These are phyloP conservation scores for Copidosoma floridanum DNA, from an alignment of 1,140 invertebrate species.

Conservation along the genomic window DNA sequence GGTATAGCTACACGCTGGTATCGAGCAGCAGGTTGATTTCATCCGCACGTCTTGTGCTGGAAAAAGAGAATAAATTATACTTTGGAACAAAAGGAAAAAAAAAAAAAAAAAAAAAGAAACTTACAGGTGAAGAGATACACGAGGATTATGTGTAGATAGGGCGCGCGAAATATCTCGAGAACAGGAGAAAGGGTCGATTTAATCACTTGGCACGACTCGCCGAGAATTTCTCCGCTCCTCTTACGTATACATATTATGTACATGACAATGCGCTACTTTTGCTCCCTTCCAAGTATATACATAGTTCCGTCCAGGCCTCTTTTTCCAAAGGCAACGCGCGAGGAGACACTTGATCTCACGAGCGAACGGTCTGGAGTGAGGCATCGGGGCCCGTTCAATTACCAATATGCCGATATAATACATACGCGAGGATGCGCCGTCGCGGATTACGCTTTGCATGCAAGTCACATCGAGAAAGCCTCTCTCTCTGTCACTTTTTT, in stretches of 20 bases:
- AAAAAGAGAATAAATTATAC: too few relatives aligned
- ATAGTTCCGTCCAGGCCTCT: background rate
- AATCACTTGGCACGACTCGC: background rate
- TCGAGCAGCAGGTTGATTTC: too few relatives aligned
- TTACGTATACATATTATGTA: too few relatives aligned
- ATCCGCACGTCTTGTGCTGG: too few relatives aligned
- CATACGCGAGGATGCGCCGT: too few relatives aligned
- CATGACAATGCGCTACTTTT: too few relatives aligned
- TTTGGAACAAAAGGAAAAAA: too few relatives aligned
- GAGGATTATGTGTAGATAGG: background rate
- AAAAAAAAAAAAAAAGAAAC: too few relatives aligned
- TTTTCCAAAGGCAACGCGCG: background rate
- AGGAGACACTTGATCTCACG: background rate
- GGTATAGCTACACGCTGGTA: too few relatives aligned
- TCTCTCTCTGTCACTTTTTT: background rate
- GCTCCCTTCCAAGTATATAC: too few relatives aligned
- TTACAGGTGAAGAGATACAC: too few relatives aligned
- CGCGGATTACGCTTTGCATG: background rate
- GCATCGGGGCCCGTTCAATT: conserved; percentile 21
- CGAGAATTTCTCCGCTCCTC: conserved; percentile 19
- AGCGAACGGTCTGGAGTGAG: too few relatives aligned
- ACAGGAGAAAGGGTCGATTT: background rate
- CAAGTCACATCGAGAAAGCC: background rate
- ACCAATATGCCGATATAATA: conserved; percentile 24
- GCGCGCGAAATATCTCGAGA: background rate